phyloP scores from a whole-genome alignment of 2,797 vertebrate genomes.

The Premnoplex brunnescens region DNA sequence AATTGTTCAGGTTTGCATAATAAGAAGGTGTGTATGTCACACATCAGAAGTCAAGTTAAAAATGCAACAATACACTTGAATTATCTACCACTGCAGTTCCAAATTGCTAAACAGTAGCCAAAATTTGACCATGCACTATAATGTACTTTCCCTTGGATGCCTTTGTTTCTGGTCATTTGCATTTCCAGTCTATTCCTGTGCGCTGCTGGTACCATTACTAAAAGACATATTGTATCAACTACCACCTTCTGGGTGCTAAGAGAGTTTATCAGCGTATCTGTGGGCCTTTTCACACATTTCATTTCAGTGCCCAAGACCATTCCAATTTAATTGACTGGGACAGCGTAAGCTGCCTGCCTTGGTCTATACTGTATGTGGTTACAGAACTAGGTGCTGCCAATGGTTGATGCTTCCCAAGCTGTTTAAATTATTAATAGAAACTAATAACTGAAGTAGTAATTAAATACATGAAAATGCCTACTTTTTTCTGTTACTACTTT shows the following conservation, averaged over 20 bases:
- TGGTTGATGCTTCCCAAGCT: not conserved
- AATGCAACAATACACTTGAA: not conserved
- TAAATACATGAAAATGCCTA: not conserved
- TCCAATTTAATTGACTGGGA: not conserved
- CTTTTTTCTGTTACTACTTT: not conserved
- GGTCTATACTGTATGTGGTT: not conserved
- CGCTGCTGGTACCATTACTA: not conserved
- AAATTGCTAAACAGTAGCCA: not conserved
- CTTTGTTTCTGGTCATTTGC: not conserved
- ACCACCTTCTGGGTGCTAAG: not conserved
- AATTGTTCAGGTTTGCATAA: not conserved
- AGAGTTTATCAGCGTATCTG: not conserved
- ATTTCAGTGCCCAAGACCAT: not conserved
- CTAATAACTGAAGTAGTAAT: not conserved
- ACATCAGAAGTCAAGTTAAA: not conserved
- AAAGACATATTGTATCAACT: not conserved
- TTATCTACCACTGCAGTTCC: not conserved
- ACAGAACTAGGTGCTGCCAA: not conserved
- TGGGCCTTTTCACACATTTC: not conserved
- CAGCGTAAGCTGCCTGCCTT: not conserved
- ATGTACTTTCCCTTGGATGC: not conserved
- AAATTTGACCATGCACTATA: rapidly evolving
- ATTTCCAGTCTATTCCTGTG: not conserved
- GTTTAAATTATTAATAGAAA: not conserved
- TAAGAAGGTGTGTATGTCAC: rapidly evolving